Base-by-base conservation (phyloP, 2,888 invertebrate genomes). In the Antheraea assamensis region DNA sequence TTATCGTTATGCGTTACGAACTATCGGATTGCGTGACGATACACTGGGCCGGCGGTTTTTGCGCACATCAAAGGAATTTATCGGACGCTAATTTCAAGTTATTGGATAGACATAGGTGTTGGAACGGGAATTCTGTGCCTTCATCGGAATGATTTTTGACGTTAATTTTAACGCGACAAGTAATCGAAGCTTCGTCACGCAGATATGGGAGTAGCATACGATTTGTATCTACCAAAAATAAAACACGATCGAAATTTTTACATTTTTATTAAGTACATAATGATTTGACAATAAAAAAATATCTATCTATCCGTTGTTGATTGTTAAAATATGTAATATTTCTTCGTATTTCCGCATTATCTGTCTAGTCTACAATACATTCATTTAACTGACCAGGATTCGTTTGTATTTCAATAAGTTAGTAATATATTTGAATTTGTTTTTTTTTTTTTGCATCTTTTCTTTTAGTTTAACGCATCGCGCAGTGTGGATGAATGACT, bases 281-380 rank as follows among this genome's bases (percentile, higher is more conserved):
- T 61, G 27, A 27, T 61, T 61, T 27, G 27, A 61, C 61, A 13
- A 61, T 3, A 61, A 61, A 27, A 13, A 27, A 61, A 61, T 27
- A 2, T 27, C 13, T 61, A 17, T 27, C 27, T 42, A 3, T 27
- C 3, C 17, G 19, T 61, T 61, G 27, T 61, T 61, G 27, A 61
- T 61, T 27, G 27, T 27, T 27, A 5, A 61, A 61, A 61, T 5
- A 27, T 61, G 27, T 68, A 35, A 68, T 68, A 35, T 35, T 35
- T 35, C 21, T 68, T 35, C 68, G 35, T 68, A 35, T 68, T 31
- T 66, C 1, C 66, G 35, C 66, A 66, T 35, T 66, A 66, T 66
- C 21, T 68, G n/a, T 35, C 68, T 68, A 68, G 68, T 68, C 68
- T 68, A 35, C 30, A 66, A 66, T 3, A 68, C 35, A 68, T 68